These are phyloP conservation scores for Heliconius hortense DNA, from an alignment of 2,888 invertebrate species.

Conservation along the genomic window DNA sequence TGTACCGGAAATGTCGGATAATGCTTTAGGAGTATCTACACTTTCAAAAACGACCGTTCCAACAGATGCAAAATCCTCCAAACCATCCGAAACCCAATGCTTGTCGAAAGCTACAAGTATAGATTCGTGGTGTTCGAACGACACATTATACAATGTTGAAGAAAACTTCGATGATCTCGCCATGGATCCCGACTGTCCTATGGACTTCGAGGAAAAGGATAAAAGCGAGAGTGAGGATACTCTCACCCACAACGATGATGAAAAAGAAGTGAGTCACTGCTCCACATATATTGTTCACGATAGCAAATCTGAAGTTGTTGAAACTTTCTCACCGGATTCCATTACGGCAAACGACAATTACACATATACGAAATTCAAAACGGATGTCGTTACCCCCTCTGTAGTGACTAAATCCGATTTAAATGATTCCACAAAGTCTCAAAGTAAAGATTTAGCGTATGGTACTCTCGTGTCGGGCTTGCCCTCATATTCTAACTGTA, in stretches of 20 bases:
- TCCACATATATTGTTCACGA: conserved; percentile 74
- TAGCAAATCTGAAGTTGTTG: conserved; percentile 66
- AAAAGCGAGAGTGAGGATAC: conserved; percentile 72
- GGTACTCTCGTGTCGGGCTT: conserved; percentile 67
- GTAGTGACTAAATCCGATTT: conserved; percentile 60
- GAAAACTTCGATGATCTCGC: conserved; percentile 79
- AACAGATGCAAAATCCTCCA: conserved; percentile 75
- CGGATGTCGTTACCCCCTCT: conserved; percentile 60
- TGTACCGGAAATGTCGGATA: conserved; percentile 62
- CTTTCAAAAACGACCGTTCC: conserved; percentile 76
- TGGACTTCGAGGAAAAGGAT: conserved; percentile 57
- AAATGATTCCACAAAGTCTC: conserved; percentile 65
- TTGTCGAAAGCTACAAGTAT: conserved; percentile 82
- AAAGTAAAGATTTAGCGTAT: conserved; percentile 71
- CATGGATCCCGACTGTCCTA: conserved; percentile 64
- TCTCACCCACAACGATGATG: conserved; percentile 69
- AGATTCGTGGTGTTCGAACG: conserved; percentile 85
- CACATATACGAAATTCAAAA: conserved; percentile 71
- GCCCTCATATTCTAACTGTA: conserved; percentile 71
- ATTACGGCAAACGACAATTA: conserved; percentile 69
- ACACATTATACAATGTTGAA: conserved; percentile 84
- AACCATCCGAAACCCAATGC: conserved; percentile 72
- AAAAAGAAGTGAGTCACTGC: conserved; percentile 65
- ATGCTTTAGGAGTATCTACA: conserved; percentile 71
- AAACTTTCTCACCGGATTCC: conserved; percentile 73